A percentile compares a stretch with the other conserved stretches of the same genome.
Evolutionary conservation across 1,140 invertebrate genomes (phyloP).

Genomic region (Mamestra configurata): DNA sequence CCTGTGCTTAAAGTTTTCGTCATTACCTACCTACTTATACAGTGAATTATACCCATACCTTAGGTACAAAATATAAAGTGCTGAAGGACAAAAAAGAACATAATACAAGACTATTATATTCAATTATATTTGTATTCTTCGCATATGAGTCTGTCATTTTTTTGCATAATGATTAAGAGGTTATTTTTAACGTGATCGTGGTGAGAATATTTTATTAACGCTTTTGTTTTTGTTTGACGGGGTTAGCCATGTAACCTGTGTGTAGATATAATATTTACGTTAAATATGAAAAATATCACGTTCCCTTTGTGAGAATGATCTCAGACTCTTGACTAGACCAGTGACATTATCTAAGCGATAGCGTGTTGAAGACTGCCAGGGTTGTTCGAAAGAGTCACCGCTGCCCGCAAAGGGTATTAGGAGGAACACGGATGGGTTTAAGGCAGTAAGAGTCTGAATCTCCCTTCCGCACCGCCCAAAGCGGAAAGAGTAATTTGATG

Average conservation of each 20-base stretch:
- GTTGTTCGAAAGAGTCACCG: no score
- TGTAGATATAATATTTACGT: neutral
- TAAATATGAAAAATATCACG: neutral
- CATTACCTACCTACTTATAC: neutral
- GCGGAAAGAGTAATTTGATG: no score
- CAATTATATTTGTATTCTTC: slow-evolving; percentile 45
- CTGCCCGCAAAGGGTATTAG: no score
- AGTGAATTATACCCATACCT: neutral
- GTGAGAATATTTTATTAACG: slow-evolving; percentile 24
- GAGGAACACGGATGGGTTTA: no score
- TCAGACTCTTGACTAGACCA: no score
- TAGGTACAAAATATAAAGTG: neutral
- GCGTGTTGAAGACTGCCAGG: no score
- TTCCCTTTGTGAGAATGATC: no score
- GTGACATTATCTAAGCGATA: no score
- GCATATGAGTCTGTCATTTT: slow-evolving; percentile 35
- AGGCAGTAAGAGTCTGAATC: no score
- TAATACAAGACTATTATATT: slow-evolving; percentile 24
- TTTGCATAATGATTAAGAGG: slow-evolving; percentile 45
- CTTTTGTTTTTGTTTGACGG: slow-evolving; percentile 39
- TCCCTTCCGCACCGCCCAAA: no score
- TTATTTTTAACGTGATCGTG: slow-evolving; percentile 38
- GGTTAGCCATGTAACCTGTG: slow-evolving; percentile 21
- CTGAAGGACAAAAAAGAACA: slow-evolving; percentile 9
- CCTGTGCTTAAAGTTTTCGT: no score